phyloP scores from a whole-genome alignment of 2,888 invertebrate genomes.

The Nasonia oneida region DNA sequence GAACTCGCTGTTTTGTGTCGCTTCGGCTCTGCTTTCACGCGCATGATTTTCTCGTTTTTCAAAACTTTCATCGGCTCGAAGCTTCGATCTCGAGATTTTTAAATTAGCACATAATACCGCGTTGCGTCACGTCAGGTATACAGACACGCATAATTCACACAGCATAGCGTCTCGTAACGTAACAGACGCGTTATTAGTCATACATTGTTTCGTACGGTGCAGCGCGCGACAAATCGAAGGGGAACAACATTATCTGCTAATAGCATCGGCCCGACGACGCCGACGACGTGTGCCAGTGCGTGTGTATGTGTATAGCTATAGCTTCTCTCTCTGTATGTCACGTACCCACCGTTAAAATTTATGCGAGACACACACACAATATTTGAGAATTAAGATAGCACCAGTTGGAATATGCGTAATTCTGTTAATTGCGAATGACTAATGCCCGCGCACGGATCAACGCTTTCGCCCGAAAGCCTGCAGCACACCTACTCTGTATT shows the following conservation, averaged over 20 bases:
- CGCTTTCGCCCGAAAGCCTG: background rate
- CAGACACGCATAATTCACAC: background rate
- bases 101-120: too few relatives aligned
- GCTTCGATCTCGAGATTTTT: too few relatives aligned
- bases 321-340: background rate
- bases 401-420: background rate
- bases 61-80: background rate
- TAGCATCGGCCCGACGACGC: background rate
- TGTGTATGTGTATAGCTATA: background rate
- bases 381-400: background rate
- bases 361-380: conserved; percentile 12
- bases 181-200: conserved; percentile 1
- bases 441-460: background rate
- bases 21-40: background rate
- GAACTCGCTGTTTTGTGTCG: background rate
- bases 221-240: background rate
- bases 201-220: background rate
- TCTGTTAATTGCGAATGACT: background rate
- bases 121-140: background rate
- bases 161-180: background rate
- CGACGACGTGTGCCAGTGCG: background rate
- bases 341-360: conserved; percentile 2
- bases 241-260: conserved; percentile 10
- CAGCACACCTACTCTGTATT: background rate
- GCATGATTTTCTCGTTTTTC: background rate